Conservation (phyloP, 2,797 vertebrate species). For the Propithecus deckenii region DNA sequence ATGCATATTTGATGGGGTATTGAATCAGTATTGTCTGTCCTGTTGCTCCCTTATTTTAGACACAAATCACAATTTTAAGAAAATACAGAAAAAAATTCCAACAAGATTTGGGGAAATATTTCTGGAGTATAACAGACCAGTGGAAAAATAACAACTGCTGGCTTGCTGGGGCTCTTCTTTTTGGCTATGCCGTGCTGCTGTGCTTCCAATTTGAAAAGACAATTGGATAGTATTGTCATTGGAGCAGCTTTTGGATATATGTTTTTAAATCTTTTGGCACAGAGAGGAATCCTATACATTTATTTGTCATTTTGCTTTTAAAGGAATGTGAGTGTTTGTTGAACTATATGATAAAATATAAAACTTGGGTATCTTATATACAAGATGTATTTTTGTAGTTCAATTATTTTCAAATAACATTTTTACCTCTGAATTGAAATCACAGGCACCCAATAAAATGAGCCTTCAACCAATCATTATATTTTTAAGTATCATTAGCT, state of each 20-base stretch:
- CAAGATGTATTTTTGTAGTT: neutral
- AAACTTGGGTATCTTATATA: neutral
- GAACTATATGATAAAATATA: neutral
- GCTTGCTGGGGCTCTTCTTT: neutral
- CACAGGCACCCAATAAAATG: neutral
- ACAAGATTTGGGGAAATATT: neutral
- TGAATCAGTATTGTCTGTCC: neutral
- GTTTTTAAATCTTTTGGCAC: neutral
- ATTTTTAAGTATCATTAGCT: neutral
- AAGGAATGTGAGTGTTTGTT: neutral
- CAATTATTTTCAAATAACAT: conserved; percentile 1
- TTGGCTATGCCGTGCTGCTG: neutral
- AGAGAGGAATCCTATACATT: neutral
- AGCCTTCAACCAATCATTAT: neutral
- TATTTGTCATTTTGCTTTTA: conserved; percentile 22
- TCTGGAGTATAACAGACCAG: neutral
- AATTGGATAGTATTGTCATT: neutral
- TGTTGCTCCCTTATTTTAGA: neutral
- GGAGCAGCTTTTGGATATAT: neutral
- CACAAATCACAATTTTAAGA: neutral
- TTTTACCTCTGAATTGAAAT: conserved; percentile 10
- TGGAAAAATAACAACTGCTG: neutral
- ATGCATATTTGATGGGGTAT: neutral
- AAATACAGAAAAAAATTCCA: neutral
- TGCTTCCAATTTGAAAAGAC: conserved; percentile 27